phyloP scores from a whole-genome alignment of 2,797 vertebrate genomes.

The Nyctibius grandis region DNA sequence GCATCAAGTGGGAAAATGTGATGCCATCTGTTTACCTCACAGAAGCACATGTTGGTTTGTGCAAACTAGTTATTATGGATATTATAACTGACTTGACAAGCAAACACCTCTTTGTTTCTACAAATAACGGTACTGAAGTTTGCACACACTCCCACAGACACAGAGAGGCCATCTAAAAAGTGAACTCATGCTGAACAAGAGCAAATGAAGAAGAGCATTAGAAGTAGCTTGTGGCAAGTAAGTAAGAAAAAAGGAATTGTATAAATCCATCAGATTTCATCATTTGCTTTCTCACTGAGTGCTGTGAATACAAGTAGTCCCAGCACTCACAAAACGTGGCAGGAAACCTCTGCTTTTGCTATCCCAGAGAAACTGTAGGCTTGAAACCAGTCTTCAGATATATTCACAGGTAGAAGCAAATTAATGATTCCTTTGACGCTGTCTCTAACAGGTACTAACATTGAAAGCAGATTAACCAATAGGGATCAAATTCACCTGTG shows the following conservation, averaged over 20 bases:
- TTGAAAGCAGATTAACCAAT: neutral
- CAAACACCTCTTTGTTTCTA: conserved; percentile 7
- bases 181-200: neutral
- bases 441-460: neutral
- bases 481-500: neutral
- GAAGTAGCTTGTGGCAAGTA: neutral
- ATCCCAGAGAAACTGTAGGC: neutral
- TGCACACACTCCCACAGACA: neutral
- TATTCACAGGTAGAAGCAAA: neutral
- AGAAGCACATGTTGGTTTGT: neutral
- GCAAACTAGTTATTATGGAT: neutral
- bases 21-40: conserved; percentile 23
- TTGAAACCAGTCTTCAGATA: neutral
- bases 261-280: neutral
- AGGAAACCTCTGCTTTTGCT: neutral
- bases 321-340: neutral
- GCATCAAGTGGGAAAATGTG: neutral
- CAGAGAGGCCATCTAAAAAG: neutral
- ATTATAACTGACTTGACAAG: neutral
- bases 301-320: neutral
- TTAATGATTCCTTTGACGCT: neutral
- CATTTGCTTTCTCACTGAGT: neutral
- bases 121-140: neutral
- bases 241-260: neutral
- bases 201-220: neutral